Percentiles rank a stretch among this genome's conserved stretches.
Evolutionary conservation across 2,888 invertebrate genomes (phyloP).

Genomic region (Eupsilia transversa): DNA sequence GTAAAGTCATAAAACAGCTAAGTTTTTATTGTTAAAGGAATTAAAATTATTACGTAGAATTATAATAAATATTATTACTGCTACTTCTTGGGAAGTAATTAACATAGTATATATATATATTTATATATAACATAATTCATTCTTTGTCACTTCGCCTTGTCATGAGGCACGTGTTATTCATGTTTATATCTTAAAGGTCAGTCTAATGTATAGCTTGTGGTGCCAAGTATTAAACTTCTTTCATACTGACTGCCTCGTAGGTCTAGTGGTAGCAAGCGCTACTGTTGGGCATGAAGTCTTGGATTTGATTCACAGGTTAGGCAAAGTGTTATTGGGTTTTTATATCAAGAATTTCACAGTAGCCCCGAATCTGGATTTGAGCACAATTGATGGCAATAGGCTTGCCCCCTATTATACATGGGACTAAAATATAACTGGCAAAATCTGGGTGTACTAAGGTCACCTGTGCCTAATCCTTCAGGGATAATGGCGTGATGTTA

Average conservation of each 20-base stretch:
- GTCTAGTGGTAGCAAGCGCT: too few relatives aligned
- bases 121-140: conserved; percentile 35
- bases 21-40: conserved; percentile 38
- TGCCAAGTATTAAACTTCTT: background rate
- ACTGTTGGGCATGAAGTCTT: too few relatives aligned
- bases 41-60: conserved; percentile 46
- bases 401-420: too few relatives aligned
- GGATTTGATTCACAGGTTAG: too few relatives aligned
- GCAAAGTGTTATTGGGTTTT: too few relatives aligned
- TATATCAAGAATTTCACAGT: too few relatives aligned
- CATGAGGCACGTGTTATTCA: conserved; percentile 36
- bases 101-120: conserved; percentile 57
- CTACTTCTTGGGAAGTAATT: conserved; percentile 67
- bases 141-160: conserved; percentile 24
- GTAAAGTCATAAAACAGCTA: background rate
- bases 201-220: background rate
- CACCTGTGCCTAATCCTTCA: too few relatives aligned
- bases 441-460: too few relatives aligned
- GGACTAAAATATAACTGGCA: too few relatives aligned
- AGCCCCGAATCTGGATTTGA: too few relatives aligned
- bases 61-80: conserved; percentile 38
- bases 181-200: background rate
- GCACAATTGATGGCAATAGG: too few relatives aligned
- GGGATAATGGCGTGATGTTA: too few relatives aligned
- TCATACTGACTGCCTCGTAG: background rate